A percentile compares a stretch with the other conserved stretches of the same genome.
phyloP scores from a whole-genome alignment of 2,113 vertebrate species.

The Donacobius atricapilla region DNA sequence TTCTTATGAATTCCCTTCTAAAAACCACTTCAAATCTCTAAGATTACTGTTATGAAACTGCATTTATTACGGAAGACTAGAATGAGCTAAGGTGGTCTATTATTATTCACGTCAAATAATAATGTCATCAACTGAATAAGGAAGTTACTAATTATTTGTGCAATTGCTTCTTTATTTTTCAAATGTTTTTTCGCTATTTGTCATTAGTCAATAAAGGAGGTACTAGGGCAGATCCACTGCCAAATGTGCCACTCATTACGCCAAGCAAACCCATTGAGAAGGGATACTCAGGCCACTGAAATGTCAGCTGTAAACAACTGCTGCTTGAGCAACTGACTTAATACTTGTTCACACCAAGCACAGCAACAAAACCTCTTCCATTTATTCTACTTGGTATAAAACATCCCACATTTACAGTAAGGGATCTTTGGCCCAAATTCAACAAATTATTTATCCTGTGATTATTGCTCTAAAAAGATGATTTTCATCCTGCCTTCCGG shows the following conservation, averaged over 20 bases:
- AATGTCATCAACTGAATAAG: neutral
- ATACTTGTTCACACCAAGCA: neutral
- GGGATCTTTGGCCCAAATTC: neutral
- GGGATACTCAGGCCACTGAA: neutral
- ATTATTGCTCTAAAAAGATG: neutral
- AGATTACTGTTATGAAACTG: neutral
- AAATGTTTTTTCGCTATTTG: neutral
- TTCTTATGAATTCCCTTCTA: neutral
- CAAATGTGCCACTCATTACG: neutral
- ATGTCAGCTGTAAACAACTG: neutral
- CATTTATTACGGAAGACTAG: neutral
- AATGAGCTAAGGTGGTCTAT: neutral
- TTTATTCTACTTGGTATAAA: neutral
- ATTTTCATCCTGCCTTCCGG: neutral
- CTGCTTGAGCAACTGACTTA: neutral
- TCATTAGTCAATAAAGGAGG: neutral
- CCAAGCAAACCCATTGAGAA: neutral
- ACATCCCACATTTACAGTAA: fast-evolving
- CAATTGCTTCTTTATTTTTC: neutral
- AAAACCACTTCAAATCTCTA: neutral
- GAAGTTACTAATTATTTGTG: neutral
- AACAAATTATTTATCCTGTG: neutral
- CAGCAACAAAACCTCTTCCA: neutral
- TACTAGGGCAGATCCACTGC: neutral
- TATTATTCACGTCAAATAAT: neutral